Evolutionary conservation across 1,140 invertebrate species (phyloP), one percentile per base, ranked within the genome.

Genomic region (Pogonomyrmex californicus): DNA sequence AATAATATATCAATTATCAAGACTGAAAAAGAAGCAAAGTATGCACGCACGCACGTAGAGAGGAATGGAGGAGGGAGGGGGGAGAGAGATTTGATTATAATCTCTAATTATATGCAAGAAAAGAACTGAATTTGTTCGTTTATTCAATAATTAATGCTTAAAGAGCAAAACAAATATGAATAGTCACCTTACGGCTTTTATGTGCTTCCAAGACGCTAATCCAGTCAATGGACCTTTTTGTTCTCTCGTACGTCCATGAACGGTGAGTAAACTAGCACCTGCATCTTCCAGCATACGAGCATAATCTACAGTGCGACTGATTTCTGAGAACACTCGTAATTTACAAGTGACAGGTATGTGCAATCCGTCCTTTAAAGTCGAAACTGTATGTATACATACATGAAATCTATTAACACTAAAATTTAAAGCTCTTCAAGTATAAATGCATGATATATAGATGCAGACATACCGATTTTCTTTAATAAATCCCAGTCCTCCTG

Each of bases 151-250:
- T 4, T 2, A 23, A 56, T n/a, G 38, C 14, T 30, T 41, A 6
- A 38, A 65, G 38, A 36, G 10, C 9, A 47, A 14, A 47, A n/a
- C 2, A 68, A 12, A 12, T 38, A 81, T 10, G 49, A 89, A 82
- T 87, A 79, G 38, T 76, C 95, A 98, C 97, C 97, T 98, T 23
- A 99, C 97, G 90, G 97, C 98, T 95, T 97, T 98, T 66, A 99
- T 99, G 93, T 99, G 97, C 88, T 97, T 96, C 99, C 99, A 99
- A 95, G 98, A 98, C 38, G 99, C 99, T 73, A 99, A 92, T 36
- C 99, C 99, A 10, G 99, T 99, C 0, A 98, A 94, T 4, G 97
- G 97, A 66, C 99, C 99, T 95, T 99, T 99, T 96, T 99, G 99
- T 90, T 99, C 99, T 86, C 98, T 96, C 0, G 98, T 99, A 86